Conservation (phyloP, 2,113 vertebrate genomes). For the Megaceryle maxima region DNA sequence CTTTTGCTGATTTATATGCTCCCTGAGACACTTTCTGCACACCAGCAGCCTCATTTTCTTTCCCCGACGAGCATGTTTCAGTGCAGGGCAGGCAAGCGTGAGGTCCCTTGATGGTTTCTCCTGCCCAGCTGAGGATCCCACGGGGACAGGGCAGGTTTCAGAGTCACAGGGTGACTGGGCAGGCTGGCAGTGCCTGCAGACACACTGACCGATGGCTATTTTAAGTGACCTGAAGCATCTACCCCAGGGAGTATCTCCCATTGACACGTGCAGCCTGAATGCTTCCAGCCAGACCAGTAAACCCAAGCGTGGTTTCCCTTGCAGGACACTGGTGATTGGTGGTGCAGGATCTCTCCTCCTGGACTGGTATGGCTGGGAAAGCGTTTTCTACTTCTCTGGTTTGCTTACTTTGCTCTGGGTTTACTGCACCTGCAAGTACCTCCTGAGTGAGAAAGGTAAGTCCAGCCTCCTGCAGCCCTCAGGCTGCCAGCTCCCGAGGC, state of each 20-base stretch:
- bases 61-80: rapidly evolving
- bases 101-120: not conserved
- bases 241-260: not conserved
- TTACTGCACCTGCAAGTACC: constrained; percentile 89
- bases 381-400: constrained; percentile 91
- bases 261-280: rapidly evolving
- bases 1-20: not conserved
- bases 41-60: not conserved
- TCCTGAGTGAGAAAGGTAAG: constrained; percentile 86
- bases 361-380: constrained; percentile 91
- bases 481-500: not conserved
- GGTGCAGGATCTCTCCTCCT: constrained; percentile 89
- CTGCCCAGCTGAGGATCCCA: not conserved
- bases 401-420: constrained; percentile 90
- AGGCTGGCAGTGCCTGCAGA: not conserved
- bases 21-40: not conserved
- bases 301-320: not conserved
- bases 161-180: not conserved
- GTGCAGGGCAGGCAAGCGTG: rapidly evolving
- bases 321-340: constrained; percentile 88
- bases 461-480: not conserved
- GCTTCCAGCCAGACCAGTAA: not conserved
- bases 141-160: not conserved
- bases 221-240: not conserved
- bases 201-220: not conserved